Percentiles rank a stretch among this genome's conserved stretches.
These are phyloP conservation scores for Poecilia latipinna DNA, from an alignment of 2,113 vertebrate species.

Conservation along the genomic window DNA sequence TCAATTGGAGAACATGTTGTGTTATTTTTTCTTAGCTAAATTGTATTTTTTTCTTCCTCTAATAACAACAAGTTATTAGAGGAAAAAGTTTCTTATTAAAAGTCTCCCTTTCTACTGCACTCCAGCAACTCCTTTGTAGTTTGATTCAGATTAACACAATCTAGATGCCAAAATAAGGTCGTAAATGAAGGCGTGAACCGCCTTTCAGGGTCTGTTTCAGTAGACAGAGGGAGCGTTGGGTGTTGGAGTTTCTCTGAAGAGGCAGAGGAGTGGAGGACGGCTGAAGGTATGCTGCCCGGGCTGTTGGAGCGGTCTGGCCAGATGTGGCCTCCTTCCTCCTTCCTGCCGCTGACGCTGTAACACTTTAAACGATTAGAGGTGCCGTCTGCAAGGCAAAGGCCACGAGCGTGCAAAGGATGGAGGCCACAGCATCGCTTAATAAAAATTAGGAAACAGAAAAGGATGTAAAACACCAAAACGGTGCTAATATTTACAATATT, in stretches of 20 bases:
- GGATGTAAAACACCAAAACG: too few species aligned
- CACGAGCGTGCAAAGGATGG: too few species aligned
- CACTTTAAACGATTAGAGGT: too few species aligned
- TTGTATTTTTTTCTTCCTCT: neutral
- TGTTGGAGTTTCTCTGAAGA: neutral
- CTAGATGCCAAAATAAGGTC: neutral
- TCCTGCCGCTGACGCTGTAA: neutral
- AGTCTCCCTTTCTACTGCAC: neutral
- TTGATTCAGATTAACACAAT: neutral
- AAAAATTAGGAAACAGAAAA: too few species aligned
- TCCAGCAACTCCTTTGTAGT: too few species aligned
- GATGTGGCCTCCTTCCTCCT: slow-evolving; percentile 8
- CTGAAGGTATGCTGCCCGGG: slow-evolving; percentile 70
- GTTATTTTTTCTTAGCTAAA: neutral
- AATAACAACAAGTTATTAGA: neutral
- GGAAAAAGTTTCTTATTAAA: neutral
- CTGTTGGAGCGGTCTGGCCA: slow-evolving; percentile 69
- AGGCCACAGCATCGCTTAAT: too few species aligned
- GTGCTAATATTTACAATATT: too few species aligned
- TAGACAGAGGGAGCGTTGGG: neutral
- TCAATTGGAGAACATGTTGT: too few species aligned
- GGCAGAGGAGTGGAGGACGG: slow-evolving; percentile 30
- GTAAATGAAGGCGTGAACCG: neutral
- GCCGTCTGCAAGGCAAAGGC: too few species aligned
- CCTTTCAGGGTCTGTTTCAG: neutral